Evolutionary conservation across 2,888 invertebrate species (phyloP).

Genomic region (Petrophora chlorosata): DNA sequence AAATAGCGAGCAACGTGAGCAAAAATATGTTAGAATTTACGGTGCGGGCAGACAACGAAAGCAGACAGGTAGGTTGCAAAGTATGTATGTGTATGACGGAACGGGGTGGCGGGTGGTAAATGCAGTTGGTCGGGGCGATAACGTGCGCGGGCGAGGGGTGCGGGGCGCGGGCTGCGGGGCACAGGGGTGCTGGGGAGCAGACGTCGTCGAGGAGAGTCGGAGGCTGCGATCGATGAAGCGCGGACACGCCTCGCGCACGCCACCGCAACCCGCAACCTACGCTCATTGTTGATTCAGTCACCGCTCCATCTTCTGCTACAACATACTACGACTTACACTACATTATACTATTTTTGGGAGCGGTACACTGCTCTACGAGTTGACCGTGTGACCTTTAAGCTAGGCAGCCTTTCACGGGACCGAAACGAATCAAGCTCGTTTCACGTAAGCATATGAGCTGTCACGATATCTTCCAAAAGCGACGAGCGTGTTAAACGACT

Average conservation of each 20-base stretch:
- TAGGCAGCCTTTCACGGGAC: slow-evolving; percentile 35
- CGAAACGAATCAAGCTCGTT: slow-evolving; percentile 50
- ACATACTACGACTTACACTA: slow-evolving; percentile 10
- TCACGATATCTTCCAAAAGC: slow-evolving; percentile 72
- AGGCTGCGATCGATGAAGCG: slow-evolving; percentile 83
- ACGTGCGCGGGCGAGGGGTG: slow-evolving; percentile 70
- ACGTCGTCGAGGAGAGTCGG: slow-evolving; percentile 81
- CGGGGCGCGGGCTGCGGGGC: slow-evolving; percentile 53
- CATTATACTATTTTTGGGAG: slow-evolving; percentile 18
- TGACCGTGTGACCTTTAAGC: slow-evolving; percentile 19
- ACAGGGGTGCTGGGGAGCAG: slow-evolving; percentile 57
- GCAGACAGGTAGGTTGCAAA: slow-evolving; percentile 63
- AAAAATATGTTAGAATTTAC: slow-evolving; percentile 56
- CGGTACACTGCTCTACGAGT: slow-evolving; percentile 11
- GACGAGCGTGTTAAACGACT: slow-evolving; percentile 81
- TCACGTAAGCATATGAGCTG: slow-evolving; percentile 62
- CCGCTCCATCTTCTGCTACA: slow-evolving; percentile 45
- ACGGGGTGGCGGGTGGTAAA: slow-evolving; percentile 75
- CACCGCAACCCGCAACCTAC: slow-evolving; percentile 60
- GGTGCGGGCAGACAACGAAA: slow-evolving; percentile 50
- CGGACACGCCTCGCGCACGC: slow-evolving; percentile 81
- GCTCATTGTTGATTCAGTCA: slow-evolving; percentile 71
- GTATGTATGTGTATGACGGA: slow-evolving; percentile 53
- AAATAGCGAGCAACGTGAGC: slow-evolving; percentile 37
- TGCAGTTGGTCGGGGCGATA: slow-evolving; percentile 82